Base-by-base conservation (phyloP, 1,140 invertebrate species). In the Hylaeus volcanicus region DNA sequence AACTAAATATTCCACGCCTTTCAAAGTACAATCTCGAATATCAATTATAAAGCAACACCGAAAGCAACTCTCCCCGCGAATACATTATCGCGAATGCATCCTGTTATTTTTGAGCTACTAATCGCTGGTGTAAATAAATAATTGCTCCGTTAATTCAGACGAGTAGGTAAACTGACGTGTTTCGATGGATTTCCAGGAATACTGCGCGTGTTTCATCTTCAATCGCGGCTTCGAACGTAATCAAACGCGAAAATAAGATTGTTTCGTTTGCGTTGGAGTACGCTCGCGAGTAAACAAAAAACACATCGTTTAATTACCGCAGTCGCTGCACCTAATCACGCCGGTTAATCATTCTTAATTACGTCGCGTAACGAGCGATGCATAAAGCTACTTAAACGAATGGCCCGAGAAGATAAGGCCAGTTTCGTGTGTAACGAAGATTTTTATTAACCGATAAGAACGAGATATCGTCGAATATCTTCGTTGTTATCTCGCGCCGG, bases 371-470 rank as follows among this genome's bases (percentile, higher is more conserved):
- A 74, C 41, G 12, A 73, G 9, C 9, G 5, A 48, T 64, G 15
- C 70, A 63, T n/a, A 37, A 73, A 55, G n/a, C 43, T 43, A 37
- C 9, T 41, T 5, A 56, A 51, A 6, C 43, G 11, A 12, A 14
- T 41, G 60, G 11, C 39, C 14, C 2, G 4, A 4, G 2, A 12
- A 78, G 68, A 66, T 66, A 82, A 71, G 15, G 4, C 26, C 1
- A 12, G 45, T 75, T 75, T 66, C 8, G 15, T 37, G 41, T 60
- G 63, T 53, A 79, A 73, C 45, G 41, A 72, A 75, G 73, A 66
- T 71, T 73, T 73, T 82, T 68, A 43, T 79, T 82, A 56, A n/a
- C 48, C 53, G 75, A 79, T 79, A 82, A 82, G 37, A 55, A 12
- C 8, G 26, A 68, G 69, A 71, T 56, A 78, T 43, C 69, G 8